Conservation (phyloP, 2,888 invertebrate species). For the Cryptocephalus moraei region DNA sequence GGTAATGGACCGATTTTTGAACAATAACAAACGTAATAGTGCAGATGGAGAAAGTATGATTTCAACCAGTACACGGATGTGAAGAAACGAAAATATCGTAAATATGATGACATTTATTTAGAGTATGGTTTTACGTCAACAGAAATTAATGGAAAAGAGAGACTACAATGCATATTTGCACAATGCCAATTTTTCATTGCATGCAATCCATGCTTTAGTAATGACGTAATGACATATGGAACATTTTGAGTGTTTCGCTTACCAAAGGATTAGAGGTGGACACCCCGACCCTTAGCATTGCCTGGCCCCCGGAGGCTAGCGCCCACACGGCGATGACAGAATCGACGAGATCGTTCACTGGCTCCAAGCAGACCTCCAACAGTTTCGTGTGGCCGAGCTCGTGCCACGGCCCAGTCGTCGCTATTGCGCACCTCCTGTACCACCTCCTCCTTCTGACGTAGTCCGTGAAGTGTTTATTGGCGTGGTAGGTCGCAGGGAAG, state of each 20-base stretch:
- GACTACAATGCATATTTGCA: no score
- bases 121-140: no score
- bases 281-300: slow-evolving; percentile 71
- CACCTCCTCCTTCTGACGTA: slow-evolving; percentile 55
- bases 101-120: no score
- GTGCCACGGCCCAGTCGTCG: slow-evolving; percentile 81
- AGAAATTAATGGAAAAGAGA: no score
- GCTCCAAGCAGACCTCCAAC: slow-evolving; percentile 57
- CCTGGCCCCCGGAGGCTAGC: slow-evolving; percentile 77
- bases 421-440: slow-evolving; percentile 57
- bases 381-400: slow-evolving; percentile 79
- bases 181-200: no score
- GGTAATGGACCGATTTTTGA: no score
- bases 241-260: slow-evolving; percentile 22
- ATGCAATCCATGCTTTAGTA: no score
- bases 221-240: neutral
- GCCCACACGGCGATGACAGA: slow-evolving; percentile 65
- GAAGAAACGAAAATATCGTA: no score
- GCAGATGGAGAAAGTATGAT: no score
- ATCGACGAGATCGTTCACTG: slow-evolving; percentile 39
- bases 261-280: slow-evolving; percentile 63
- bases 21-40: no score
- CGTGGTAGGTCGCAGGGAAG: slow-evolving; percentile 80
- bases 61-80: no score
- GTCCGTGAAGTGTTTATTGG: slow-evolving; percentile 77